These are phyloP conservation scores for Notiomystis cincta DNA, from an alignment of 2,113 vertebrate species.

Conservation along the genomic window DNA sequence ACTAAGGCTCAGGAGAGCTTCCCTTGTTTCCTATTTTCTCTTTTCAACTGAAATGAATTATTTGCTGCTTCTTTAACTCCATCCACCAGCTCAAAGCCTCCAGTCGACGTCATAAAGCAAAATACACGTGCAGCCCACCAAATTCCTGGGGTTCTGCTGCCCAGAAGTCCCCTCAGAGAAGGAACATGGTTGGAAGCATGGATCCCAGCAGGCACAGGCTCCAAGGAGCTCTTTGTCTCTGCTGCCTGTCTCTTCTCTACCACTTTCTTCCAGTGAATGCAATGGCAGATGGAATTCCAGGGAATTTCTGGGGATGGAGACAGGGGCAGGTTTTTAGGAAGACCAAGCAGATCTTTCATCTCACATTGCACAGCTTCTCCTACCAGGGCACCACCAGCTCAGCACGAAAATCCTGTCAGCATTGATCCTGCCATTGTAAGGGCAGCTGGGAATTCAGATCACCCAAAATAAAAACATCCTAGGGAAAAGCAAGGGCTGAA, in stretches of 20 bases:
- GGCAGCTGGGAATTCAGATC: neutral
- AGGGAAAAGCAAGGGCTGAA: neutral
- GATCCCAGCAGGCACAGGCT: neutral
- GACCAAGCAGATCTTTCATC: neutral
- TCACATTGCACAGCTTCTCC: neutral
- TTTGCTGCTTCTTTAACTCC: neutral
- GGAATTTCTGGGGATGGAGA: fast-evolving
- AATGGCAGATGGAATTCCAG: neutral
- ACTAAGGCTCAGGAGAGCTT: neutral
- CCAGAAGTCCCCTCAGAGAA: neutral
- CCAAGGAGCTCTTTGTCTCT: neutral
- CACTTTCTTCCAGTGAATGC: neutral
- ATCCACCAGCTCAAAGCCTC: neutral
- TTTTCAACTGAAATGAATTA: neutral
- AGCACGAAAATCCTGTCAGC: neutral
- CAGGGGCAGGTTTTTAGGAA: neutral
- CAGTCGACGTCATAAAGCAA: fast-evolving
- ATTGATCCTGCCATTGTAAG: neutral
- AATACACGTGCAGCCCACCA: fast-evolving
- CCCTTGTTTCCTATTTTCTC: neutral
- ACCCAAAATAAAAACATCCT: neutral
- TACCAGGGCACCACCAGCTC: neutral
- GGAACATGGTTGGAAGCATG: neutral
- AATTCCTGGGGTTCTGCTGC: neutral
- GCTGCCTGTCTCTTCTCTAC: neutral